A percentile compares a stretch with the other conserved stretches of the same genome.
These are phyloP conservation scores for Schizaphis graminum DNA, from an alignment of 2,888 invertebrate species.

Conservation along the genomic window DNA sequence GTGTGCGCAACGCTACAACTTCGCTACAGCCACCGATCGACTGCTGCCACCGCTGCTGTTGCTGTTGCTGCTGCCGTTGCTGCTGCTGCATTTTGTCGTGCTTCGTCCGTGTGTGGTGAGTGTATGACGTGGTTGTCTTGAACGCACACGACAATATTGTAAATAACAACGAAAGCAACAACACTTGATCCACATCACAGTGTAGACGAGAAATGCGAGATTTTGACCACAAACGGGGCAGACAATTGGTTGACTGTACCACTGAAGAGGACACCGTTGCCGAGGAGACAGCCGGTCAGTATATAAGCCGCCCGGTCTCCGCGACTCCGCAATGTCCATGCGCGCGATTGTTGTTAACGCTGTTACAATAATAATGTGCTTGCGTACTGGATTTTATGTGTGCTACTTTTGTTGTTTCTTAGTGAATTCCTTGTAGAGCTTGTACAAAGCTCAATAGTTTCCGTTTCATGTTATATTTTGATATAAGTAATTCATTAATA, in stretches of 20 bases:
- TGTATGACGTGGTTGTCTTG: slow-evolving; percentile 35
- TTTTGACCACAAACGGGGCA: slow-evolving; percentile 65
- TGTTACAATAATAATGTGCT: background rate
- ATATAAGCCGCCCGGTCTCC: background rate
- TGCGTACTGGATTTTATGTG: background rate
- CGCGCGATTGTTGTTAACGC: background rate
- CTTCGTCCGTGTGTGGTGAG: slow-evolving; percentile 5
- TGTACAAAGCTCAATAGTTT: background rate
- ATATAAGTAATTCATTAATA: background rate
- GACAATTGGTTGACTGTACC: slow-evolving; percentile 65
- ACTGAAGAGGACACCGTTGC: slow-evolving; percentile 61
- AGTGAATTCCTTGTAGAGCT: background rate
- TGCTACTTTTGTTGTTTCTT: background rate
- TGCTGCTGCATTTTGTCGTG: background rate
- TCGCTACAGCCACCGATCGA: background rate
- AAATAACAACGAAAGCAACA: background rate
- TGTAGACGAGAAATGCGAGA: slow-evolving; percentile 65
- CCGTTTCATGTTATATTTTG: background rate
- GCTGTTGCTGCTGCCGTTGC: background rate
- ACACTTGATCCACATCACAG: background rate
- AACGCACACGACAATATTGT: slow-evolving; percentile 10
- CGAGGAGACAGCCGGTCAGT: slow-evolving; percentile 54
- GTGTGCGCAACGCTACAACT: background rate
- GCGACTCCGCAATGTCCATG: background rate
- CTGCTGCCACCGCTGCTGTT: background rate